Conservation (phyloP, 2,888 invertebrate species). For the Amiota communis region DNA sequence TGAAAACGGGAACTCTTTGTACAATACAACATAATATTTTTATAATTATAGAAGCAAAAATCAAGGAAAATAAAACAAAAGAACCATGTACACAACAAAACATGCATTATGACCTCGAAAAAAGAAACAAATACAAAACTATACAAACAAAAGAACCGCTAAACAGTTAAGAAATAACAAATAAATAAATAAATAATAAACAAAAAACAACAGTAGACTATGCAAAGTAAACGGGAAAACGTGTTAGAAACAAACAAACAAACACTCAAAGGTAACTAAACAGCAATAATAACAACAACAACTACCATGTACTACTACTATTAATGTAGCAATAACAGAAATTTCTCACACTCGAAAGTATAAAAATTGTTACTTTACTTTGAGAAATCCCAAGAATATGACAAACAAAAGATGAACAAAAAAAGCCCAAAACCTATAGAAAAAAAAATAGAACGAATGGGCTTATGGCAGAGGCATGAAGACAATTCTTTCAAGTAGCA, state of each 20-base stretch:
- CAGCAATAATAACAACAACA: background rate
- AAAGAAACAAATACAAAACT: background rate
- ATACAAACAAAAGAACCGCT: slow-evolving; percentile 18
- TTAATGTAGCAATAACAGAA: background rate
- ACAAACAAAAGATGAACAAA: too few species aligned
- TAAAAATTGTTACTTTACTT: too few species aligned
- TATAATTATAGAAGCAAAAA: background rate
- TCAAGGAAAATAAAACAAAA: background rate
- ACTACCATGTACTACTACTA: too few species aligned
- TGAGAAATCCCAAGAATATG: too few species aligned
- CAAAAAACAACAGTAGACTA: background rate
- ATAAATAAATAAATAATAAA: background rate
- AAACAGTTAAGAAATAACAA: slow-evolving; percentile 12
- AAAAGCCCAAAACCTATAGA: too few species aligned
- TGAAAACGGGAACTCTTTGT: background rate
- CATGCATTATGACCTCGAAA: slow-evolving; percentile 2
- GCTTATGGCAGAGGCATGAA: background rate
- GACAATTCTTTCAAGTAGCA: too few species aligned
- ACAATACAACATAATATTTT: slow-evolving; percentile 9
- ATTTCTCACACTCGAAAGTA: background rate
- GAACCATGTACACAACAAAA: background rate
- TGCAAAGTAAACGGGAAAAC: background rate
- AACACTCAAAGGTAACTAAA: background rate
- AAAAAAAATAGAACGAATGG: too few species aligned
- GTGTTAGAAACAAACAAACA: slow-evolving; percentile 1